Conservation (phyloP, 2,113 vertebrate species). For the Colius striatus region DNA sequence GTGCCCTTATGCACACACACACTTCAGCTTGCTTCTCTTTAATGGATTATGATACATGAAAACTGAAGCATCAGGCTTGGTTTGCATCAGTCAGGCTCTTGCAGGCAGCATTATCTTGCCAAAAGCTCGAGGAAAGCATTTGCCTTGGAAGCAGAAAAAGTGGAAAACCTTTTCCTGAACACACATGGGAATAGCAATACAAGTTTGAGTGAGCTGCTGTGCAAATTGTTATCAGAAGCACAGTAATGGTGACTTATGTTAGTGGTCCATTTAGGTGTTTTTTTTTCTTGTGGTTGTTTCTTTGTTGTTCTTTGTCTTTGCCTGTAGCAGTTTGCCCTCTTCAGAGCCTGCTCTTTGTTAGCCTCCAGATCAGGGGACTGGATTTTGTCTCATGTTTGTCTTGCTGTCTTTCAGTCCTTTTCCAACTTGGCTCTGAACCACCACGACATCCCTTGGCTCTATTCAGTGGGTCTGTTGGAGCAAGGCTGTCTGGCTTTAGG, state of each 20-base stretch:
- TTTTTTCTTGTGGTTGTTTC: too few relatives aligned
- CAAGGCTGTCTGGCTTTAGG: background rate
- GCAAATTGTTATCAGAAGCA: background rate
- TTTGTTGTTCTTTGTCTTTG: background rate
- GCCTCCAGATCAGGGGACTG: background rate
- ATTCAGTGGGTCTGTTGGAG: background rate
- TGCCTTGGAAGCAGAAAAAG: background rate
- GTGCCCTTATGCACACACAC: accelerated
- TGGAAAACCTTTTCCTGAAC: background rate
- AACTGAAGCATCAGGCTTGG: background rate
- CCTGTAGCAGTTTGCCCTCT: background rate
- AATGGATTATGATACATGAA: background rate
- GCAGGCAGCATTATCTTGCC: background rate
- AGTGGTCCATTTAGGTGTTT: accelerated
- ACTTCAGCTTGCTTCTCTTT: background rate
- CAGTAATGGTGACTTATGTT: background rate
- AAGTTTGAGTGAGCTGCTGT: background rate
- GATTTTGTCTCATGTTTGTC: background rate
- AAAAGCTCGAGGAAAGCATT: background rate
- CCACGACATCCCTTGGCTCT: background rate
- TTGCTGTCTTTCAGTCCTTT: background rate
- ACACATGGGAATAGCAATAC: background rate
- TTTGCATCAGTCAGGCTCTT: background rate
- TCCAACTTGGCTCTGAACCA: background rate
- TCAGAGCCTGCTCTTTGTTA: background rate